Conservation (phyloP, 2,113 vertebrate genomes). For the Nycticebus coucang region DNA sequence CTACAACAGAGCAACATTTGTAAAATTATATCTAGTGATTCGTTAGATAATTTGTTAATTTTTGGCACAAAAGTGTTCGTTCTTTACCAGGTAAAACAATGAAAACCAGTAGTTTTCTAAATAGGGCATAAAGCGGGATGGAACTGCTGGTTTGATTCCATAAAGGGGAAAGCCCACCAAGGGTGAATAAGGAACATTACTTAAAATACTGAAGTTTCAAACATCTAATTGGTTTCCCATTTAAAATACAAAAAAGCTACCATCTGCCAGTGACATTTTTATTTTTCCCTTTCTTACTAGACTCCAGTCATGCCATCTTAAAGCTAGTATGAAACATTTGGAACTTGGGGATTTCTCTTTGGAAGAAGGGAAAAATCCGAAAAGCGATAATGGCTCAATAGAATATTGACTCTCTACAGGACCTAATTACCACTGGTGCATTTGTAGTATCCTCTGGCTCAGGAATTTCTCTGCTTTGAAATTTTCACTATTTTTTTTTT, state of each 20-base stretch:
- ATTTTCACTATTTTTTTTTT: not conserved
- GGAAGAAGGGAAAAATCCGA: not conserved
- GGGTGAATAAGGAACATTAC: not conserved
- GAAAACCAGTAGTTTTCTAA: not conserved
- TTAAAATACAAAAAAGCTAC: not conserved
- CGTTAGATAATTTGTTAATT: constrained; percentile 27
- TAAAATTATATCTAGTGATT: not conserved
- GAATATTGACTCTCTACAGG: not conserved
- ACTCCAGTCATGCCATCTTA: not conserved
- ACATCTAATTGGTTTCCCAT: not conserved
- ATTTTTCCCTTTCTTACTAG: not conserved
- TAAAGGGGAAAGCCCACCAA: not conserved
- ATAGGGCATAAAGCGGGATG: not conserved
- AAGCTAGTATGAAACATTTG: constrained; percentile 21
- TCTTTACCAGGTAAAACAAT: not conserved
- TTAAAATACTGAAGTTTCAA: constrained; percentile 28
- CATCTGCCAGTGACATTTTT: not conserved
- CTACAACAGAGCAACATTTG: not conserved
- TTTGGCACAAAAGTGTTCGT: constrained; percentile 28
- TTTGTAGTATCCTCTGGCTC: not conserved
- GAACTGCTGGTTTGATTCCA: not conserved
- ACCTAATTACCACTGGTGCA: not conserved
- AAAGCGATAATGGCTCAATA: constrained; percentile 7
- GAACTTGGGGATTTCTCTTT: not conserved
- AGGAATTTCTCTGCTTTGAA: not conserved